Conservation (phyloP, 30 jellyfish, hydroid and myxozoan species). For the Chironex yamaguchii region DNA sequence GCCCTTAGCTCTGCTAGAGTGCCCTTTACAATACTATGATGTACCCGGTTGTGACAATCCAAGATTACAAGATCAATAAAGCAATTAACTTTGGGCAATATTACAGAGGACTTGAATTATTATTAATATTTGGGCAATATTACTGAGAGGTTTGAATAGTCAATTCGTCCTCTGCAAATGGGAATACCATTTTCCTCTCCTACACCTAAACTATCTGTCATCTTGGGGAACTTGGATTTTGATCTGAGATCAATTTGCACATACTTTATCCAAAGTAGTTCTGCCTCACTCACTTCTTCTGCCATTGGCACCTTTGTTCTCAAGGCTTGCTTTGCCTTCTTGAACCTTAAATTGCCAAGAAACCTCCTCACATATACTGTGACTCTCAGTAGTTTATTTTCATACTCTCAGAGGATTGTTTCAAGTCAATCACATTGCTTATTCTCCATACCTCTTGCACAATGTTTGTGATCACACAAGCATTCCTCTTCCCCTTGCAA, state of each 20-base stretch:
- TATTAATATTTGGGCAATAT: no score
- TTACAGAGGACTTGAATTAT: conserved; percentile 29
- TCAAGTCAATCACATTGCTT: conserved; percentile 17
- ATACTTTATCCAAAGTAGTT: conserved; percentile 22
- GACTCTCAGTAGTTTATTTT: conserved; percentile 38
- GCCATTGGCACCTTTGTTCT: conserved; percentile 11
- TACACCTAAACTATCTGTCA: background rate
- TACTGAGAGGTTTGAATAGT: conserved; percentile 3
- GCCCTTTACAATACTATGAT: no score
- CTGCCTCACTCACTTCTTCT: conserved; percentile 45
- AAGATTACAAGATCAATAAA: no score
- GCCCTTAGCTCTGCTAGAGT: no score
- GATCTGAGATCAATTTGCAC: background rate
- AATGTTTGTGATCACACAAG: background rate
- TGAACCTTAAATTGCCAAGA: conserved; percentile 29
- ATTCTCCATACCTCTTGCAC: conserved; percentile 2
- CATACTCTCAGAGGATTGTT: background rate
- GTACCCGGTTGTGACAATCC: no score
- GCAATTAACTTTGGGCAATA: conserved; percentile 25
- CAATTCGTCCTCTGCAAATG: conserved; percentile 27
- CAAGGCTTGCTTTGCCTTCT: background rate
- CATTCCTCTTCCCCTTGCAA: conserved; percentile 1
- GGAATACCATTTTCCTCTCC: background rate
- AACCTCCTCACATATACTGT: conserved; percentile 64
- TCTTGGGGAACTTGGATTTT: no score